These are phyloP conservation scores for Oscheius sp. DNA, from an alignment of 2,888 invertebrate genomes.

Conservation along the genomic window DNA sequence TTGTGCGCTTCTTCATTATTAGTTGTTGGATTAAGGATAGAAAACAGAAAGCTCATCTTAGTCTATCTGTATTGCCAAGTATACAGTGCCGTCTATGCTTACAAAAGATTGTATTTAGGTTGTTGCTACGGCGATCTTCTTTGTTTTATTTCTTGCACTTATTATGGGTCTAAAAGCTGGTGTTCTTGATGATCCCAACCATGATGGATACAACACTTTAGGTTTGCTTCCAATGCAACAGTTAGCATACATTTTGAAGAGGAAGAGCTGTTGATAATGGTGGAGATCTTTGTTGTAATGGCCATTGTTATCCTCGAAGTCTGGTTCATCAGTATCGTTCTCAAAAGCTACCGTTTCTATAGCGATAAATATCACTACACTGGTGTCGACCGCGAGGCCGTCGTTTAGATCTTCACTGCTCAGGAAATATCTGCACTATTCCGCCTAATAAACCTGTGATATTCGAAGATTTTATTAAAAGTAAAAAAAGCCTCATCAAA, in stretches of 20 bases:
- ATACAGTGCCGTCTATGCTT: background rate
- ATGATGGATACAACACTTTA: slow-evolving; percentile 46
- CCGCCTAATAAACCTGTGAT: slow-evolving; percentile 18
- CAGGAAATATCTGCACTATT: slow-evolving; percentile 2
- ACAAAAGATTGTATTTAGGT: slow-evolving; percentile 44
- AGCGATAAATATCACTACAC: slow-evolving; percentile 56
- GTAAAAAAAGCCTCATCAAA: background rate
- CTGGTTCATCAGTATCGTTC: slow-evolving; percentile 53
- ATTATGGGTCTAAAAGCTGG: slow-evolving; percentile 56
- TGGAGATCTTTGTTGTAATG: slow-evolving; percentile 52
- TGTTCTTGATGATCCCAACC: slow-evolving; percentile 51
- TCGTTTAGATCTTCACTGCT: slow-evolving; percentile 34
- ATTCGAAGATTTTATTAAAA: slow-evolving; percentile 5
- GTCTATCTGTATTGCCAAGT: slow-evolving; percentile 52
- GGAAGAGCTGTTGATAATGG: slow-evolving; percentile 52
- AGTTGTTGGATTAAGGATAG: slow-evolving; percentile 40
- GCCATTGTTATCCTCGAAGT: slow-evolving; percentile 52
- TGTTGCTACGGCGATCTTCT: slow-evolving; percentile 46
- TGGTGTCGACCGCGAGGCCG: slow-evolving; percentile 53
- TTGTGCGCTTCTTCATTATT: slow-evolving; percentile 43
- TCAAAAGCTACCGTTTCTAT: slow-evolving; percentile 50
- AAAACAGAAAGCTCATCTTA: slow-evolving; percentile 41
- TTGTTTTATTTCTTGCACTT: slow-evolving; percentile 48
- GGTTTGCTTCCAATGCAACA: slow-evolving; percentile 31
- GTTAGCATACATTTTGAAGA: too few species aligned